These are phyloP conservation scores for Baronia brevicornis DNA, from an alignment of 2,888 invertebrate genomes.

Conservation along the genomic window DNA sequence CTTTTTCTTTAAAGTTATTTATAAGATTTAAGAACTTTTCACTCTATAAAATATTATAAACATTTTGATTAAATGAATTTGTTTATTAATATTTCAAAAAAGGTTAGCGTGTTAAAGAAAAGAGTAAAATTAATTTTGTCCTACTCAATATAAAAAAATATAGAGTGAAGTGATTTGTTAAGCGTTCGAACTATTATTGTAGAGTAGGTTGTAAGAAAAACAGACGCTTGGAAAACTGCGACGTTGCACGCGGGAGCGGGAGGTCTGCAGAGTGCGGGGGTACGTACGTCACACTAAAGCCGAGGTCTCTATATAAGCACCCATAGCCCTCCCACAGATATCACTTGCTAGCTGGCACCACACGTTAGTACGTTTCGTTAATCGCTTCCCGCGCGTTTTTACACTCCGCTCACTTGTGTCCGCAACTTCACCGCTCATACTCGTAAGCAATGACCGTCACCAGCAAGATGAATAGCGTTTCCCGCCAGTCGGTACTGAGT, in stretches of 20 bases:
- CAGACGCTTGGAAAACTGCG: slow-evolving; percentile 50
- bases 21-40: too few species aligned
- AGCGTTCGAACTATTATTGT: slow-evolving; percentile 38
- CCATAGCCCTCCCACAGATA: slow-evolving; percentile 56
- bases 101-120: too few species aligned
- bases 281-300: slow-evolving; percentile 59
- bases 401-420: slow-evolving; percentile 47
- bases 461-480: slow-evolving; percentile 73
- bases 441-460: slow-evolving; percentile 65
- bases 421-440: slow-evolving; percentile 41
- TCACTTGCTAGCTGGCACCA: slow-evolving; percentile 57
- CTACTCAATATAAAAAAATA: not conserved
- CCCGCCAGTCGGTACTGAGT: slow-evolving; percentile 64
- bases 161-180: slow-evolving; percentile 4
- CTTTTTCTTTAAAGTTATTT: too few species aligned
- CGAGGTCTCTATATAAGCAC: slow-evolving; percentile 67
- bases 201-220: slow-evolving; percentile 42
- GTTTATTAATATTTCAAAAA: too few species aligned
- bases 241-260: slow-evolving; percentile 27
- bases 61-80: too few species aligned
- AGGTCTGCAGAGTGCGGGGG: slow-evolving; percentile 35
- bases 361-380: slow-evolving; percentile 42
- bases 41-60: too few species aligned
- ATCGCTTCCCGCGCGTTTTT: slow-evolving; percentile 42
- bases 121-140: too few species aligned